Conservation (phyloP, 2,113 vertebrate species). For the Epinephelus cyanopodus region DNA sequence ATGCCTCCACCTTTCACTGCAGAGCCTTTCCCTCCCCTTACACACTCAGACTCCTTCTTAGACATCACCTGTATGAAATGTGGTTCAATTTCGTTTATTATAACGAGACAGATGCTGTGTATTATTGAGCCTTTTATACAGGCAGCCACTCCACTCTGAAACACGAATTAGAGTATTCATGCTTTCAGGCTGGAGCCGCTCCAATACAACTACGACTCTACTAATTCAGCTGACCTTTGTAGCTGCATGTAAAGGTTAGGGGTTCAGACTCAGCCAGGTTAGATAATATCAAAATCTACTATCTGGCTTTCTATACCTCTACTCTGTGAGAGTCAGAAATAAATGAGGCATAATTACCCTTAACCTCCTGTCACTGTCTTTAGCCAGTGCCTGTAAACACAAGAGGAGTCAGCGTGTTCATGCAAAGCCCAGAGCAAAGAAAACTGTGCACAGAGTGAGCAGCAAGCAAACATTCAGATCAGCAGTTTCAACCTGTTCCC, state of each 20-base stretch:
- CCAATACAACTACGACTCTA: constrained; percentile 13
- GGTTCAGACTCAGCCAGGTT: constrained; percentile 13
- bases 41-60: neutral
- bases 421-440: constrained; percentile 29
- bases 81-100: neutral
- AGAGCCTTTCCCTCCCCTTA: constrained; percentile 5
- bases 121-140: constrained; percentile 16
- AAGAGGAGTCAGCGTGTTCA: constrained; percentile 69
- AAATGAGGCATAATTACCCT: constrained; percentile 76
- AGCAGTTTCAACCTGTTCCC: constrained; percentile 27
- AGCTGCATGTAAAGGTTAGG: constrained; percentile 20
- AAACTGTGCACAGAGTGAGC: constrained; percentile 10
- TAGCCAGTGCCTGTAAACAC: constrained; percentile 81
- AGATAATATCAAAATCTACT: constrained; percentile 12
- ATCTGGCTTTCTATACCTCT: neutral
- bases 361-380: constrained; percentile 76
- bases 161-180: neutral
- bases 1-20: constrained; percentile 14
- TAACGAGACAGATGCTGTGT: neutral
- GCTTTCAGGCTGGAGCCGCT: constrained; percentile 15
- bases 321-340: constrained; percentile 28
- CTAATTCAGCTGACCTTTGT: constrained; percentile 40
- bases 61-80: constrained; percentile 17
- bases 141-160: constrained; percentile 18
- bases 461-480: constrained; percentile 27